Percentiles rank a stretch among this genome's conserved stretches.
These are phyloP conservation scores for Hypomesus transpacificus DNA, from an alignment of 2,113 vertebrate species.

Conservation along the genomic window DNA sequence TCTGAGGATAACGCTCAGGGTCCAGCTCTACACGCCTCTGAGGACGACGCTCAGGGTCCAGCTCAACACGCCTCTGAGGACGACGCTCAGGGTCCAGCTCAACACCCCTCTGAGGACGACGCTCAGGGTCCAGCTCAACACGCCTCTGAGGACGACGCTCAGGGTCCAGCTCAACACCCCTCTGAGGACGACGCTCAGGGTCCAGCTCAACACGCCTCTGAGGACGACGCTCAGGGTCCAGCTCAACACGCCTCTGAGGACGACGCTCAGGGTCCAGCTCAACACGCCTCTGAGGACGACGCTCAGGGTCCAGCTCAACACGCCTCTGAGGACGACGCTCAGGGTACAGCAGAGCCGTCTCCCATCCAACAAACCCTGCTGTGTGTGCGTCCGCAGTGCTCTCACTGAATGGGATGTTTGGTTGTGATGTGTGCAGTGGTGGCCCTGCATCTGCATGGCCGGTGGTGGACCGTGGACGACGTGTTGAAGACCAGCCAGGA, in stretches of 20 bases:
- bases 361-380: not conserved
- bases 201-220: constrained; percentile 53
- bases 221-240: constrained; percentile 59
- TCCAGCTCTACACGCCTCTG: constrained; percentile 50
- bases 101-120: constrained; percentile 53
- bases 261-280: constrained; percentile 55
- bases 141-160: constrained; percentile 39
- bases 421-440: constrained; percentile 66
- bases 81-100: constrained; percentile 55
- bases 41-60: constrained; percentile 58
- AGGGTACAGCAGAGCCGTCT: constrained; percentile 45
- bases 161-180: constrained; percentile 60
- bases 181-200: constrained; percentile 43
- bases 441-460: constrained; percentile 74
- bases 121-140: constrained; percentile 61
- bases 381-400: not conserved
- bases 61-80: constrained; percentile 55
- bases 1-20: constrained; percentile 54
- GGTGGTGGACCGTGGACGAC: constrained; percentile 83
- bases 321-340: constrained; percentile 39
- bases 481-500: constrained; percentile 73
- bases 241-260: constrained; percentile 51
- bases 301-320: constrained; percentile 61
- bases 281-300: constrained; percentile 53
- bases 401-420: not conserved